phyloP scores from a whole-genome alignment of 1,140 invertebrate species.

The Scaptomyza montana region DNA sequence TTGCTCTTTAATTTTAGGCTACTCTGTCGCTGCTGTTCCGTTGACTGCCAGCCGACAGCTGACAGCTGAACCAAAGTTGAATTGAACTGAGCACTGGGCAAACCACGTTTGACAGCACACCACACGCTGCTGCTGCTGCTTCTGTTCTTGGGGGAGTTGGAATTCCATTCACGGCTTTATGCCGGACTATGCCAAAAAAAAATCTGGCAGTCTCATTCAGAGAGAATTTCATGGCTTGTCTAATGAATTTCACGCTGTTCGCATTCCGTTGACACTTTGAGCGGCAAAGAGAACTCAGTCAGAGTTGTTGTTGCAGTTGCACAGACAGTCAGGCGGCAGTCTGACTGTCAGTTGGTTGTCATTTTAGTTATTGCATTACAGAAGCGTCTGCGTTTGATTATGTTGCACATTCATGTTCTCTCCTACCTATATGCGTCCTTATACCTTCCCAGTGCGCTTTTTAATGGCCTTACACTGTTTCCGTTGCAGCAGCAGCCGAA shows the following conservation, averaged over 20 bases:
- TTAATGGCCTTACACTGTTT: conserved; percentile 79
- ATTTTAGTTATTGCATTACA: conserved; percentile 81
- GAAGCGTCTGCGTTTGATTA: conserved; percentile 74
- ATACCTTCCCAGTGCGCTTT: conserved; percentile 36
- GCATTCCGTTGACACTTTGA: conserved; percentile 68
- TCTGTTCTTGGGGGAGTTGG: neutral
- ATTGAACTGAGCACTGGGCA: conserved; percentile 1
- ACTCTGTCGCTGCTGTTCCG: neutral
- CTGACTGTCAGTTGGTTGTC: conserved; percentile 57
- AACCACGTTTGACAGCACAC: conserved; percentile 42
- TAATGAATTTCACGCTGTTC: conserved; percentile 73
- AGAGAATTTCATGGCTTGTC: conserved; percentile 62
- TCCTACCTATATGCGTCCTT: conserved; percentile 48
- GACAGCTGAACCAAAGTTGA: conserved; percentile 33
- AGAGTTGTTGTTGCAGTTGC: neutral
- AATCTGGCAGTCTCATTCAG: conserved; percentile 70
- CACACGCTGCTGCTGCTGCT: neutral
- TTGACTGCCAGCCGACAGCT: conserved; percentile 26
- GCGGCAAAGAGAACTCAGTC: conserved; percentile 17
- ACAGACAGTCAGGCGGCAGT: neutral
- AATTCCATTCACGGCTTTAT: conserved; percentile 47
- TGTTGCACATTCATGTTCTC: conserved; percentile 62
- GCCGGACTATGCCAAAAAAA: conserved; percentile 37
- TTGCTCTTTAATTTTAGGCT: neutral
- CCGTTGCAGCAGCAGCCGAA: conserved; percentile 49